phyloP scores from a whole-genome alignment of 1,140 invertebrate genomes.

The Rhagoletis zephyria region DNA sequence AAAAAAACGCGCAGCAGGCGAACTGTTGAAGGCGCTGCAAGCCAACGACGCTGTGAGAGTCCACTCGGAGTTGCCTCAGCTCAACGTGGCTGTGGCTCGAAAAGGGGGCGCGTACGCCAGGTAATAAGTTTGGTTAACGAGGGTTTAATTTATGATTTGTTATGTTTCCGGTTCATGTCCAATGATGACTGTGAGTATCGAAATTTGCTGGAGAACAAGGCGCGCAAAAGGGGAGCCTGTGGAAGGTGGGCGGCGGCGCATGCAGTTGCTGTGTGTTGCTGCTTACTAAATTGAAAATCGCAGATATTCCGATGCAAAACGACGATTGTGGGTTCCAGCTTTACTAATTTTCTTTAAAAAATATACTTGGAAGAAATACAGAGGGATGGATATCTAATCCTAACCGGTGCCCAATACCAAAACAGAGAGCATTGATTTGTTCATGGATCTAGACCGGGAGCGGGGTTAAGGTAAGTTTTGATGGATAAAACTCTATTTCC shows the following conservation, averaged over 20 bases:
- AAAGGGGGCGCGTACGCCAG: slow-evolving; percentile 53
- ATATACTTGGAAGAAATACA: too few relatives aligned
- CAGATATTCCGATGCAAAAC: too few relatives aligned
- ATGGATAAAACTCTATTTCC: neutral
- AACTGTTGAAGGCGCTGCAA: neutral
- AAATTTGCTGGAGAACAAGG: neutral
- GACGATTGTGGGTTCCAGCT: too few relatives aligned
- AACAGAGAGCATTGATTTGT: too few relatives aligned
- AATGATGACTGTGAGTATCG: neutral
- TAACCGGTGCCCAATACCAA: too few relatives aligned
- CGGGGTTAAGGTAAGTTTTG: neutral
- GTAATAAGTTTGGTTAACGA: slow-evolving; percentile 73
- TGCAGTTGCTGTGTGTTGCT: neutral
- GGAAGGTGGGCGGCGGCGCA: neutral
- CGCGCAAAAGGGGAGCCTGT: neutral
- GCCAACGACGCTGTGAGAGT: neutral
- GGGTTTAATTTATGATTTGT: slow-evolving; percentile 73
- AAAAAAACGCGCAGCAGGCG: neutral
- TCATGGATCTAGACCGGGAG: too few relatives aligned
- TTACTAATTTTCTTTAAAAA: too few relatives aligned
- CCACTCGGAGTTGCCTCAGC: neutral
- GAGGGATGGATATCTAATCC: too few relatives aligned
- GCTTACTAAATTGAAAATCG: neutral
- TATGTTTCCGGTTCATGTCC: slow-evolving; percentile 69
- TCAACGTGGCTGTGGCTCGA: neutral